phyloP scores from a whole-genome alignment of 2,113 vertebrate species.

The Dendropsophus ebraccatus region DNA sequence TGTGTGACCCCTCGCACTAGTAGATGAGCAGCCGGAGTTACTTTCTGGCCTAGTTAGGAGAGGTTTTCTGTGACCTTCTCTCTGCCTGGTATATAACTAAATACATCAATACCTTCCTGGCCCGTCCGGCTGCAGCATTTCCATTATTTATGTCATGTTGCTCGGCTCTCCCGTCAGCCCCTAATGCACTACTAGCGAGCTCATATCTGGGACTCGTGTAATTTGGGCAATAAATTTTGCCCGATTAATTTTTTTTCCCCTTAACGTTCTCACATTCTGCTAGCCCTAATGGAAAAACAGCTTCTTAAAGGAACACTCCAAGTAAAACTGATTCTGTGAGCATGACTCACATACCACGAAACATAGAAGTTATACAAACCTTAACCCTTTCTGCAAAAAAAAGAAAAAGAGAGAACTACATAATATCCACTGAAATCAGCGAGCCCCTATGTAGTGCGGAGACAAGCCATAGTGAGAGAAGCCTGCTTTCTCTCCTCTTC shows the following conservation, averaged over 20 bases:
- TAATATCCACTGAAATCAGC: no score
- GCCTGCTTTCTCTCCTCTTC: no score
- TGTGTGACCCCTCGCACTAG: no score
- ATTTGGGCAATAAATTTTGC: constrained; percentile 14
- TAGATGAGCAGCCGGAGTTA: no score
- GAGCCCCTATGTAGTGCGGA: no score
- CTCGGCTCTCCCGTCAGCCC: neutral
- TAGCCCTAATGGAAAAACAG: neutral
- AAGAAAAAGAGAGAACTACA: no score
- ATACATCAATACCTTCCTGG: neutral
- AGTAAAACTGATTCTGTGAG: no score
- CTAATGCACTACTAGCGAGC: neutral
- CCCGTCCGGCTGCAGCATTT: neutral
- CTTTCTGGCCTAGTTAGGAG: neutral
- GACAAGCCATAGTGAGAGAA: no score
- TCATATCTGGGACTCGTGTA: neutral
- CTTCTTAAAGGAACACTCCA: no score
- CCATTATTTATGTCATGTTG: constrained; percentile 6
- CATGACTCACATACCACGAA: no score
- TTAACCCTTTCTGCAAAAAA: no score
- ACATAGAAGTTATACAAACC: no score
- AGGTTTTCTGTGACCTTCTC: neutral
- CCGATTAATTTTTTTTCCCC: neutral
- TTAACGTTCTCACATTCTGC: neutral
- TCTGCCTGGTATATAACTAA: neutral